These are phyloP conservation scores for Holocentrus rufus DNA, from an alignment of 2,797 vertebrate species.

Conservation along the genomic window DNA sequence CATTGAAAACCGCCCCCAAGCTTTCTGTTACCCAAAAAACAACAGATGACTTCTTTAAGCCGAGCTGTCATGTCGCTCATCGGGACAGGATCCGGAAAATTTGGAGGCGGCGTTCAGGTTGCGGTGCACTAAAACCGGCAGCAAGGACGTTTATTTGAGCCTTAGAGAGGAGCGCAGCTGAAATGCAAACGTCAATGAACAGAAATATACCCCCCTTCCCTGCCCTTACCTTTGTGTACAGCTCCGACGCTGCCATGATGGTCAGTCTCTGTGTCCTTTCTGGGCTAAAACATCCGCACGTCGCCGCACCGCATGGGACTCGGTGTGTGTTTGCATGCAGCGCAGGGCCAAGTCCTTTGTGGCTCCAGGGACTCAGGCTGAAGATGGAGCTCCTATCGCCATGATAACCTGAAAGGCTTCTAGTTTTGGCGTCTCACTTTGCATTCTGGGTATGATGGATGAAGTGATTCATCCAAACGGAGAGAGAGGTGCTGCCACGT, in stretches of 20 bases:
- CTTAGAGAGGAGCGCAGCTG: neutral
- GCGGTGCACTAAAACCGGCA: neutral
- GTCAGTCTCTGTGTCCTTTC: slow-evolving; percentile 63
- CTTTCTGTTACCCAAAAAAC: neutral
- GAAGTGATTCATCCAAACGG: slow-evolving; percentile 74
- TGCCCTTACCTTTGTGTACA: slow-evolving; percentile 92
- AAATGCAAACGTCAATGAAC: neutral
- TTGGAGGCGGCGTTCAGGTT: neutral
- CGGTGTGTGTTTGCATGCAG: slow-evolving; percentile 47
- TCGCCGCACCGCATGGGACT: slow-evolving; percentile 42
- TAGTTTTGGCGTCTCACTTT: slow-evolving; percentile 80
- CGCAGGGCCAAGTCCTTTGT: slow-evolving; percentile 18
- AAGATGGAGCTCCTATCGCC: slow-evolving; percentile 64
- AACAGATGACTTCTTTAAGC: neutral
- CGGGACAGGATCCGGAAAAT: neutral
- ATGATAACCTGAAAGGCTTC: slow-evolving; percentile 68
- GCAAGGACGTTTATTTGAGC: neutral
- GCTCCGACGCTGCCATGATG: slow-evolving; percentile 94
- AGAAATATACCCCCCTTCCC: slow-evolving; percentile 22
- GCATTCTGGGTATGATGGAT: slow-evolving; percentile 86
- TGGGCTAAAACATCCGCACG: slow-evolving; percentile 64
- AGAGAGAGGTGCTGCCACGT: slow-evolving; percentile 15
- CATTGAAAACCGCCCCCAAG: slow-evolving; percentile 19
- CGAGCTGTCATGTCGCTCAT: neutral
- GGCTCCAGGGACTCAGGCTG: slow-evolving; percentile 39